Evolutionary conservation across 2,113 vertebrate genomes (phyloP), one percentile per base, ranked within the genome.

Genomic region (Oncorhynchus gorbuscha): DNA sequence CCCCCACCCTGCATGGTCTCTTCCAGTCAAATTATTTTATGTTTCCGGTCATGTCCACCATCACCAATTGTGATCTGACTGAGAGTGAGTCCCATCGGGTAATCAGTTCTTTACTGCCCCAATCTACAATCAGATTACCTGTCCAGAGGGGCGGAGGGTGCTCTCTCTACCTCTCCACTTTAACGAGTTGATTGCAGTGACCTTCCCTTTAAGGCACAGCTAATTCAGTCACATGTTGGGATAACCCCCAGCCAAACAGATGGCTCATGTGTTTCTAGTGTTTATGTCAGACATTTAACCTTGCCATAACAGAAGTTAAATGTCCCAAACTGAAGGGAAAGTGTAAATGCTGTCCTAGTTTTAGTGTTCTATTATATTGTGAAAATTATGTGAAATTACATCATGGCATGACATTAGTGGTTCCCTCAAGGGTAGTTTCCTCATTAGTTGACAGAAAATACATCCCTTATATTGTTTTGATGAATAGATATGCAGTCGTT

Each of bases 51-150:
- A 75, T 88, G 83, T 78, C 85, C 82, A 76, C 81, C 71, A 80
- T 84, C 69, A 78, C 71, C 79, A 74, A 84, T 69, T 75, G 62
- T 39, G 26, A 3, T 71, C 62, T 74, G 13, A 78, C 51, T 73
- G 61, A 74, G 80, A 80, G 58, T 45, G 39, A 45, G 39, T 45
- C 39, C 39, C 39, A 45, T 45, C 39, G 83, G 69, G 71, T 74
- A 83, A 75, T 79, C 67, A 83, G 69, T 79, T 72, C 79, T 92
- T 93, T 90, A 91, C 82, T 82, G 79, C 84, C 14, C 74, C 62
- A 71, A 71, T 69, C 32, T 62, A 62, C 69, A 88, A 89, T 91
- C 76, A 75, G 86, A 90, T 92, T 86, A 91, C 79, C 75, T 73
- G 68, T 72, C 26, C 80, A 79, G 66, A 35, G 69, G 72, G 71